Evolutionary conservation across 2,797 vertebrate genomes (phyloP).

Genomic region (Arrhamphus sclerolepis): DNA sequence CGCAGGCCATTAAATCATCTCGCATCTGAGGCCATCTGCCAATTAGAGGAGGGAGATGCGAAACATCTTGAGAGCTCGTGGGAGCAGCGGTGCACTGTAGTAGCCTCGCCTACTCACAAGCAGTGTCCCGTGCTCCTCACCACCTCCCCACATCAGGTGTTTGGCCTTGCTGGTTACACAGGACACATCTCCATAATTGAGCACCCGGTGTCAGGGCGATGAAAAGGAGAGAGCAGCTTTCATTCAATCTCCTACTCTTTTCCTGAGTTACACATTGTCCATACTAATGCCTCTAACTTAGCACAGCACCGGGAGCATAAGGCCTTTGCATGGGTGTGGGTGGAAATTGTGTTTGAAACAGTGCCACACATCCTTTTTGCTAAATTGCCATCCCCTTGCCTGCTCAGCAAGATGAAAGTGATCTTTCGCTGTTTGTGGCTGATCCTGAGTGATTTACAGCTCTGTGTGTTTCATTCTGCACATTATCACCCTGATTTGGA

Average conservation of each 20-base stretch:
- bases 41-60: conserved; percentile 80
- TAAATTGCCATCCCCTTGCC: conserved; percentile 46
- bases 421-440: conserved; percentile 33
- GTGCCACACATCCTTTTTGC: conserved; percentile 40
- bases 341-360: conserved; percentile 42
- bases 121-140: conserved; percentile 46
- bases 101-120: conserved; percentile 59
- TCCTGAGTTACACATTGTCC: conserved; percentile 30
- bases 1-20: conserved; percentile 79
- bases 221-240: conserved; percentile 64
- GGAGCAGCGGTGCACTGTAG: conserved; percentile 69
- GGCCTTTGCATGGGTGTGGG: conserved; percentile 24
- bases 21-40: conserved; percentile 79
- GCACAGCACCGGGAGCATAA: conserved; percentile 39
- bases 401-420: conserved; percentile 50
- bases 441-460: conserved; percentile 47
- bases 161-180: conserved; percentile 61
- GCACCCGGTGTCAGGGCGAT: conserved; percentile 64
- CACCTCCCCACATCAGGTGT: conserved; percentile 66
- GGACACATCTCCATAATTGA: conserved; percentile 72
- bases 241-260: conserved; percentile 44
- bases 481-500: conserved; percentile 55
- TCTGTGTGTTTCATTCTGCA: conserved; percentile 39
- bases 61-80: conserved; percentile 76
- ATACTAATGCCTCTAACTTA: conserved; percentile 42